These are phyloP conservation scores for Columba livia DNA, from an alignment of 2,113 vertebrate genomes.

Conservation along the genomic window DNA sequence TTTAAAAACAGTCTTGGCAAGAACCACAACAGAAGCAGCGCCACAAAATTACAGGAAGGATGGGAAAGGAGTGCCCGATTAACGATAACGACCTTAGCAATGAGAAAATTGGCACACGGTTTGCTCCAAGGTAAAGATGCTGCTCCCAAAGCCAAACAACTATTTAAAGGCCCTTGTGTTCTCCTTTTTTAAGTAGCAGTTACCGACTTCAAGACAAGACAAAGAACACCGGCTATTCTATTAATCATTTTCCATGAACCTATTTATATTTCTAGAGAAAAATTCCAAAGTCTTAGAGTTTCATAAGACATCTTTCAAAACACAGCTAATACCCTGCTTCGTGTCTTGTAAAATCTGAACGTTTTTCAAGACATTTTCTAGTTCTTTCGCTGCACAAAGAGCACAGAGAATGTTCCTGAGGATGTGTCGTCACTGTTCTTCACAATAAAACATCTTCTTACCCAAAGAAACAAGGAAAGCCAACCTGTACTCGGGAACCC, in stretches of 20 bases:
- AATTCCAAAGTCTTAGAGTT: background rate
- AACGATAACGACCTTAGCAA: constrained; percentile 8
- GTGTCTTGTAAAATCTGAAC: background rate
- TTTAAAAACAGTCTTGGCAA: background rate
- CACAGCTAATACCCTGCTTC: background rate
- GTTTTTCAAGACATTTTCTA: background rate
- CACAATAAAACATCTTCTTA: background rate
- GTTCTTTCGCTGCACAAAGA: background rate
- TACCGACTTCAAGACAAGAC: background rate
- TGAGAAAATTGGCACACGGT: background rate
- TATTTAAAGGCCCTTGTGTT: background rate
- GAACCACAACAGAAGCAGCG: background rate
- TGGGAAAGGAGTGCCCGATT: background rate
- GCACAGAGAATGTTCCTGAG: background rate
- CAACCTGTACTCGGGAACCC: background rate
- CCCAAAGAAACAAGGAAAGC: background rate
- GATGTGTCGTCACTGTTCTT: background rate
- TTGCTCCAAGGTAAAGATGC: background rate
- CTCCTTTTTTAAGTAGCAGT: background rate
- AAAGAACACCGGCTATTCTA: background rate
- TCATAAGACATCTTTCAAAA: background rate
- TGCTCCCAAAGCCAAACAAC: background rate
- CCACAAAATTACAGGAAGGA: background rate
- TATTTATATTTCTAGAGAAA: background rate
- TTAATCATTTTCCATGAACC: background rate